These are phyloP conservation scores for Heliconius hewitsoni DNA, from an alignment of 1,140 invertebrate species.

Conservation along the genomic window DNA sequence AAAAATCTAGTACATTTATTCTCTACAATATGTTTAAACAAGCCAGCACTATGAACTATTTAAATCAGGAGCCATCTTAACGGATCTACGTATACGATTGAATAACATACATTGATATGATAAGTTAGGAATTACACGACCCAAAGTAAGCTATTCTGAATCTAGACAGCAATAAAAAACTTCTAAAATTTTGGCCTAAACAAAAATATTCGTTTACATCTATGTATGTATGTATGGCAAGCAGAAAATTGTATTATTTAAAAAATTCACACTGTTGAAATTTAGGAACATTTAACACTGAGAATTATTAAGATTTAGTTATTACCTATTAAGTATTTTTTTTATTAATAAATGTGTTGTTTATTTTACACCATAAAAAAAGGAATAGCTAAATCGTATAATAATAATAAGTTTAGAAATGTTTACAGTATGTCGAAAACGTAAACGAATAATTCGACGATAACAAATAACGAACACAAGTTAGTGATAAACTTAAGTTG, in stretches of 20 bases:
- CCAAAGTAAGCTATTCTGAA: constrained; percentile 42
- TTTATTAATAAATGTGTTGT: constrained; percentile 49
- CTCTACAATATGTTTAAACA: constrained; percentile 30
- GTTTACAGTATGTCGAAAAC: constrained; percentile 37
- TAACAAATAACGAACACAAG: constrained; percentile 73
- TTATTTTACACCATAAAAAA: constrained; percentile 49
- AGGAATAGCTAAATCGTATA: constrained; percentile 47
- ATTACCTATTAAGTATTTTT: constrained; percentile 70
- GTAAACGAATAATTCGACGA: constrained; percentile 48
- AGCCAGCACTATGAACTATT: constrained; percentile 32
- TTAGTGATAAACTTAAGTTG: constrained; percentile 61
- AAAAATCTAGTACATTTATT: constrained; percentile 32
- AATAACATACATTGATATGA: constrained; percentile 41
- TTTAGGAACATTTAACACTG: constrained; percentile 81
- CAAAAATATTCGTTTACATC: constrained; percentile 45
- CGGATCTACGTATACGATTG: constrained; percentile 28
- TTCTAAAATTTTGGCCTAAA: constrained; percentile 40
- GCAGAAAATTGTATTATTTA: constrained; percentile 61
- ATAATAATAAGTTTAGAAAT: constrained; percentile 43
- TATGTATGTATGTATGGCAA: constrained; percentile 66
- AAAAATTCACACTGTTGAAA: constrained; percentile 77
- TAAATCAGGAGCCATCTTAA: constrained; percentile 23
- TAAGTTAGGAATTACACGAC: constrained; percentile 34
- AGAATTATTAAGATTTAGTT: constrained; percentile 77
- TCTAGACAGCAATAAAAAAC: constrained; percentile 42